phyloP scores from a whole-genome alignment of 2,113 vertebrate species.

The Hyaena hyaena region DNA sequence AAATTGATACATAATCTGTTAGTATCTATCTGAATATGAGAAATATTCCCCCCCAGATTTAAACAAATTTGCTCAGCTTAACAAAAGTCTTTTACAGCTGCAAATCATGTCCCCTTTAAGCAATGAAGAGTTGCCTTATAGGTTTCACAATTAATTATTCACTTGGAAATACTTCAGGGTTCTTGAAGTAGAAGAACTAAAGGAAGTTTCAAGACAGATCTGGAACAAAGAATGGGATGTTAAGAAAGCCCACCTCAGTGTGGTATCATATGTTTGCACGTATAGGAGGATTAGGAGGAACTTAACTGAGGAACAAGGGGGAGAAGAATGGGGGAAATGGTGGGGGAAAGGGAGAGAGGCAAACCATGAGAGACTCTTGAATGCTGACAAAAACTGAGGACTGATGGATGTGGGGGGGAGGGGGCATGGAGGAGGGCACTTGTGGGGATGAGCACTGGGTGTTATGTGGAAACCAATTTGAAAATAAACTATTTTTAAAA shows the following conservation, averaged over 20 bases:
- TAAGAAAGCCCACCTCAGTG: not conserved
- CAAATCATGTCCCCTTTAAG: not conserved
- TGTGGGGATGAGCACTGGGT: too few species aligned
- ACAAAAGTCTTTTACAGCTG: not conserved
- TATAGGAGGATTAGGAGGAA: too few species aligned
- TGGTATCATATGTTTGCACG: too few species aligned
- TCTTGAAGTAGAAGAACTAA: conserved; percentile 13
- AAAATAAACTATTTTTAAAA: too few species aligned
- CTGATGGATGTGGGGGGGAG: too few species aligned
- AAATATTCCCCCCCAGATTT: conserved; percentile 7
- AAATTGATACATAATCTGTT: not conserved
- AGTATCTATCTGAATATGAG: not conserved
- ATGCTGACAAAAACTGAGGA: too few species aligned
- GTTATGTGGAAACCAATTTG: too few species aligned
- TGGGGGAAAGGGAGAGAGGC: too few species aligned
- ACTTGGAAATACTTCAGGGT: conserved; percentile 12
- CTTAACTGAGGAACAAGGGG: too few species aligned
- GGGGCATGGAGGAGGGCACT: too few species aligned
- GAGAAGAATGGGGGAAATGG: too few species aligned
- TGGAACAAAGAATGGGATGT: not conserved
- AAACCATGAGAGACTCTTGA: too few species aligned
- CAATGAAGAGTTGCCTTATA: not conserved
- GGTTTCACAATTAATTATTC: not conserved
- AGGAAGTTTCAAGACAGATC: not conserved
- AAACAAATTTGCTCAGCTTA: conserved; percentile 2